Percentiles rank a stretch among this genome's conserved stretches.
Conservation (phyloP, 2,888 invertebrate species). For the Drosophila ustulata region DNA sequence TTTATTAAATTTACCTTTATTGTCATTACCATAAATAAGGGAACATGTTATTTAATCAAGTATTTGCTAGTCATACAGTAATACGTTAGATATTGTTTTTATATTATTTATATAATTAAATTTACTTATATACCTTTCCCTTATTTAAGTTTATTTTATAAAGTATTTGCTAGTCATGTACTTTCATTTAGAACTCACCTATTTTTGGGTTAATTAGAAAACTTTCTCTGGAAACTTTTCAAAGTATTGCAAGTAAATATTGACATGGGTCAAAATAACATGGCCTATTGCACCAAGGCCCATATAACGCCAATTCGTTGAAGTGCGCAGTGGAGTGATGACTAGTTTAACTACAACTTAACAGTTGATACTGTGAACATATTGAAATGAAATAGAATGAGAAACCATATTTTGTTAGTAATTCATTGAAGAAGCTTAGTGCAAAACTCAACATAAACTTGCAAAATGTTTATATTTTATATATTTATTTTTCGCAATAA, state of each 20-base stretch:
- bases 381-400: not conserved
- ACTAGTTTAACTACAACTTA: not conserved
- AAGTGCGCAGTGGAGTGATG: not conserved
- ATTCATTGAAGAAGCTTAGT: too few species aligned
- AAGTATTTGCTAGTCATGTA: not conserved
- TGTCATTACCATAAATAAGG: too few species aligned
- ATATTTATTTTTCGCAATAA: too few species aligned
- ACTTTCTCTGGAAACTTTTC: conserved; percentile 2
- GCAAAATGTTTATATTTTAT: too few species aligned
- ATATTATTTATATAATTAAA: not conserved
- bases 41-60: not conserved
- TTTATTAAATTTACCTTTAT: not conserved
- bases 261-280: conserved; percentile 1
- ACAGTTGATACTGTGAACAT: not conserved
- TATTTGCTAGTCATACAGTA: not conserved
- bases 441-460: too few species aligned
- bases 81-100: too few species aligned
- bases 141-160: not conserved
- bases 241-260: conserved; percentile 7
- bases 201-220: conserved; percentile 13
- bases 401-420: not conserved
- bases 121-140: not conserved
- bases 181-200: not conserved
- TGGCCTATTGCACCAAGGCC: not conserved
- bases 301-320: not conserved